Percentiles rank a stretch among this genome's conserved stretches.
phyloP scores from a whole-genome alignment of 2,113 vertebrate species.

The Caretta caretta region DNA sequence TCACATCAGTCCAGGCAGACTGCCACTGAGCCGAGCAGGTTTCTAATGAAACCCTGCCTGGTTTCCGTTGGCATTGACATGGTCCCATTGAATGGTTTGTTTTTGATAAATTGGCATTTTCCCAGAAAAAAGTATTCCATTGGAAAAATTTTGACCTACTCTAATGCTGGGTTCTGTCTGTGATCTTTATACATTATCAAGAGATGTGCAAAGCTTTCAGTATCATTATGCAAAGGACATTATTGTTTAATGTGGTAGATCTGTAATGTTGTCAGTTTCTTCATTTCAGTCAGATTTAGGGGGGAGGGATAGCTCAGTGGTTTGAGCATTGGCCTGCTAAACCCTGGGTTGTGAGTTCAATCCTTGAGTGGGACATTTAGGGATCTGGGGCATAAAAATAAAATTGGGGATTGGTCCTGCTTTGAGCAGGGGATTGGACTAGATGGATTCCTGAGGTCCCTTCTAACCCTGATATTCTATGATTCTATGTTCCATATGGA shows the following conservation, averaged over 20 bases:
- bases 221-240: accelerated
- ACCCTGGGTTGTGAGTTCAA: no score
- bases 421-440: no score
- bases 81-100: neutral
- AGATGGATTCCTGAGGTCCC: no score
- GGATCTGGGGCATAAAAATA: no score
- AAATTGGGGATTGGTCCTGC: no score
- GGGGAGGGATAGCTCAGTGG: no score
- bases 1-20: neutral
- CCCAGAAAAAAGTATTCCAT: neutral
- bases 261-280: neutral
- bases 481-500: neutral
- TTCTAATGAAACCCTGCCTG: neutral
- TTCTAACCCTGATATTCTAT: no score
- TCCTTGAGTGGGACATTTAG: no score
- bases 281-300: neutral
- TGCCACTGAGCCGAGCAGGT: neutral
- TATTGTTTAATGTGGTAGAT: neutral
- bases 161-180: neutral
- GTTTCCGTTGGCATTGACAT: neutral
- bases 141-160: neutral
- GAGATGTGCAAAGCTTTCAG: neutral
- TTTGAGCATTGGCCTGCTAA: no score
- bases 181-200: neutral
- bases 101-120: neutral